Evolutionary conservation across 2,888 invertebrate species (phyloP).

Genomic region (Tridacna gigas): DNA sequence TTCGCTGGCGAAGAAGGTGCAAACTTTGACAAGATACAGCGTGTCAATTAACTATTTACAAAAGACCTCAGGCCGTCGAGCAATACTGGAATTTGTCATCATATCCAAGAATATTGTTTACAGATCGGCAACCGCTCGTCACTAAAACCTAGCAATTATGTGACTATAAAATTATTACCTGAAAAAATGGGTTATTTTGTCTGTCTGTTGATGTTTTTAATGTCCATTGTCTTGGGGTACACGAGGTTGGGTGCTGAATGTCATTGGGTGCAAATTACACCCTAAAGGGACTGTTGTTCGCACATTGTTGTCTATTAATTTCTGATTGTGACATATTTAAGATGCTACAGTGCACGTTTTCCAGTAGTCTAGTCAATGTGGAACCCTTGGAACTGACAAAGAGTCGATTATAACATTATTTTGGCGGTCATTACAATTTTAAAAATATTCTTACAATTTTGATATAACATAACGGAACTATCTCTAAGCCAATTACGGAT

Average conservation of each 20-base stretch:
- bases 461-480: too few species aligned
- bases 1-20: too few species aligned
- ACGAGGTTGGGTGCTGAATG: constrained; percentile 2
- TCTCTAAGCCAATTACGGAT: too few species aligned
- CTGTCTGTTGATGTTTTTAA: constrained; percentile 6
- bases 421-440: too few species aligned
- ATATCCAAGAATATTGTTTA: constrained; percentile 4
- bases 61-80: too few species aligned
- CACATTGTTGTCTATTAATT: constrained; percentile 16
- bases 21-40: too few species aligned
- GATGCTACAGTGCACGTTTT: constrained; percentile 22
- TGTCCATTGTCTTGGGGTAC: constrained; percentile 9
- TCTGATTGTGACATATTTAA: constrained; percentile 22
- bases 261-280: neutral
- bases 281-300: neutral
- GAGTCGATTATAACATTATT: too few species aligned
- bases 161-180: constrained; percentile 12
- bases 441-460: too few species aligned
- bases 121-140: neutral
- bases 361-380: constrained; percentile 2
- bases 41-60: too few species aligned
- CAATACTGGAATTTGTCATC: neutral
- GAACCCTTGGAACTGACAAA: too few species aligned
- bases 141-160: constrained; percentile 14
- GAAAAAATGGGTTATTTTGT: constrained; percentile 4